These are phyloP conservation scores for Globicephala melas DNA, from an alignment of 2,113 vertebrate species.

Conservation along the genomic window DNA sequence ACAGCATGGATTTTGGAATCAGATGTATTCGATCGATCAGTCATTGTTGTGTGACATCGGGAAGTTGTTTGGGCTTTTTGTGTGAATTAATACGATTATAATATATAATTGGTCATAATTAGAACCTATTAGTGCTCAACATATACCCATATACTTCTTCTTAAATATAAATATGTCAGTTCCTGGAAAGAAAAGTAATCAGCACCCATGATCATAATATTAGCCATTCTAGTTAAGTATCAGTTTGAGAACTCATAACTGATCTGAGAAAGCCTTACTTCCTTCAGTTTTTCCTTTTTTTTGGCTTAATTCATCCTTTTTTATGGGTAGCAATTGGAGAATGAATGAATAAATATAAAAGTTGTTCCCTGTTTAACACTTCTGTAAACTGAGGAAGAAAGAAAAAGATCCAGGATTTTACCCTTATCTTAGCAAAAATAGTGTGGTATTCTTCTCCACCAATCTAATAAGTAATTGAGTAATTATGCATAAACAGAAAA, in stretches of 20 bases:
- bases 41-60: not conserved
- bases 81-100: not conserved
- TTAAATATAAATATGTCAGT: not conserved
- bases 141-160: not conserved
- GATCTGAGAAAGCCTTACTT: not conserved
- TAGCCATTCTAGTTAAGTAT: not conserved
- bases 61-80: not conserved
- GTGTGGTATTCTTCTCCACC: not conserved
- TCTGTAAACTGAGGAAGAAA: not conserved
- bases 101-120: not conserved
- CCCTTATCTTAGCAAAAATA: not conserved
- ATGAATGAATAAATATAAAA: not conserved
- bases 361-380: not conserved
- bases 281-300: not conserved
- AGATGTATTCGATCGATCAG: not conserved
- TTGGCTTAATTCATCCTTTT: not conserved
- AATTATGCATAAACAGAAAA: not conserved
- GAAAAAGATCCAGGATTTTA: not conserved
- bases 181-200: not conserved
- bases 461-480: not conserved
- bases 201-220: not conserved
- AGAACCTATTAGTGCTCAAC: not conserved
- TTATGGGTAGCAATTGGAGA: not conserved
- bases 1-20: not conserved
- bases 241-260: not conserved